phyloP scores from a whole-genome alignment of 2,797 vertebrate genomes.

The Babyrousa celebensis region DNA sequence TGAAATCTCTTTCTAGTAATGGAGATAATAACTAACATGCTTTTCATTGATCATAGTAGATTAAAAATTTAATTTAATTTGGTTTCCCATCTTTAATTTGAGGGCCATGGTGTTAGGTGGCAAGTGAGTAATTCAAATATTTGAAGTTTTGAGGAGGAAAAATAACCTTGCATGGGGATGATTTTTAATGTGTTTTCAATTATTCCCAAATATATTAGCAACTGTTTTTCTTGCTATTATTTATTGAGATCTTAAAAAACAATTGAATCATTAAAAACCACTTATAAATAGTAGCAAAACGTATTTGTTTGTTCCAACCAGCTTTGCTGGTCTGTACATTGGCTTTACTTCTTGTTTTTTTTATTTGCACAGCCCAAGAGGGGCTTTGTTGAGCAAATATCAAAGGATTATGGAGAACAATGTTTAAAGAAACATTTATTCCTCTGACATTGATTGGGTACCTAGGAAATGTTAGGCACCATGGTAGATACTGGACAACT shows the following conservation, averaged over 20 bases:
- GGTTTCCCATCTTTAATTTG: constrained; percentile 65
- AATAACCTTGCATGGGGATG: constrained; percentile 11
- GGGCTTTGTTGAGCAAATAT: background rate
- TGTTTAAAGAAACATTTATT: background rate
- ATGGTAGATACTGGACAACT: background rate
- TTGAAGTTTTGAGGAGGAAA: constrained; percentile 59
- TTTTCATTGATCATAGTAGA: constrained; percentile 20
- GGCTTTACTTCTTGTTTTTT: constrained; percentile 71
- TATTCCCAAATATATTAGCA: constrained; percentile 64
- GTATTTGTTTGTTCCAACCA: constrained; percentile 66
- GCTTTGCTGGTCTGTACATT: constrained; percentile 55
- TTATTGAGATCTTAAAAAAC: constrained; percentile 71
- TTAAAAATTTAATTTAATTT: constrained; percentile 53
- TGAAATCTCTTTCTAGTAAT: constrained; percentile 66
- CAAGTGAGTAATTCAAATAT: constrained; percentile 42
- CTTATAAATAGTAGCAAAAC: constrained; percentile 72
- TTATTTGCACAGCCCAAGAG: constrained; percentile 45
- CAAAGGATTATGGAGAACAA: constrained; percentile 8
- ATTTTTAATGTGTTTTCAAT: constrained; percentile 65
- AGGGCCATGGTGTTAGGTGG: background rate
- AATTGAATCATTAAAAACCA: constrained; percentile 63
- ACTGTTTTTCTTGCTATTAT: constrained; percentile 56
- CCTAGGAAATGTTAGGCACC: background rate
- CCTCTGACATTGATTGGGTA: background rate
- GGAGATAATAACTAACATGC: constrained; percentile 1